Conservation (phyloP, 2,797 vertebrate genomes). For the Clarias laeviceps region DNA sequence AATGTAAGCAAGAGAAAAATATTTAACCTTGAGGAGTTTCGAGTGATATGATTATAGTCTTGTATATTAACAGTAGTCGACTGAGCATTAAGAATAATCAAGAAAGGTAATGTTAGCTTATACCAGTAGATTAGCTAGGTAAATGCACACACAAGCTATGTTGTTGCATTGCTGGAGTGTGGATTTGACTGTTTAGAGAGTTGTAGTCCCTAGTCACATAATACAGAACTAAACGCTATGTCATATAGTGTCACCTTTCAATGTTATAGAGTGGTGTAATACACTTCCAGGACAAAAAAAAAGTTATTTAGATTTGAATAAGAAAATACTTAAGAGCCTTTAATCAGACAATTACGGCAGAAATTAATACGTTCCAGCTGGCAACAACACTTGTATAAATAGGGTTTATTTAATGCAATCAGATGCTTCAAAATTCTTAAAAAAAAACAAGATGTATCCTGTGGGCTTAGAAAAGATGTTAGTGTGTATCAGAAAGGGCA, state of each 20-base stretch:
- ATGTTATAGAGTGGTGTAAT: neutral
- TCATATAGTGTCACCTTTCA: neutral
- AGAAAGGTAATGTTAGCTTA: neutral
- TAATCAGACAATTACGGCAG: no score
- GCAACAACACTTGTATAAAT: no score
- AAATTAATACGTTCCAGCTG: no score
- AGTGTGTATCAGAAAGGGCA: no score
- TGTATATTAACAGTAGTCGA: neutral
- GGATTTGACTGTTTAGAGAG: neutral
- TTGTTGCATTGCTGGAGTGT: neutral
- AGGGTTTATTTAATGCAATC: no score
- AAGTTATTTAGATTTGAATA: no score
- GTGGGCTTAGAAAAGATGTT: no score
- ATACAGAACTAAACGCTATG: neutral
- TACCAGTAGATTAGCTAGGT: neutral
- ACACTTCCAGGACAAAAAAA: no score
- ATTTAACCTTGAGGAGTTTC: neutral
- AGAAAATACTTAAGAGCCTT: no score
- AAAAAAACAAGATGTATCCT: no score
- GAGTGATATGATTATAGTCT: neutral
- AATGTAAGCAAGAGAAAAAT: neutral
- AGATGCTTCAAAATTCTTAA: no score
- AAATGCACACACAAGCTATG: neutral
- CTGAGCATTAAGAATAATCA: neutral
- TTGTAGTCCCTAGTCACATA: neutral